phyloP scores from a whole-genome alignment of 1,140 invertebrate genomes.

The Sarcophaga peregrina region DNA sequence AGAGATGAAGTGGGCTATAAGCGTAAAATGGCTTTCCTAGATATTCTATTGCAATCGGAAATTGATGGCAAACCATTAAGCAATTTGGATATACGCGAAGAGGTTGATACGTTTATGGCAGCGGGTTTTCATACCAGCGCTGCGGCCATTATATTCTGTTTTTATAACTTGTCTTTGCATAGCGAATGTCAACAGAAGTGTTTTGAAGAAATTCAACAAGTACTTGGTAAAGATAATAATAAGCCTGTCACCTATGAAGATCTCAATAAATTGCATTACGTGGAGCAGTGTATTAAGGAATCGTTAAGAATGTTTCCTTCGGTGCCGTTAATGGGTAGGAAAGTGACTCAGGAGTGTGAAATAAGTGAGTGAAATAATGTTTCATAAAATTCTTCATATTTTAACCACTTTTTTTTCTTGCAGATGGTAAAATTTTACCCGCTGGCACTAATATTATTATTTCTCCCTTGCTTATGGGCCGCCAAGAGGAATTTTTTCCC shows the following conservation, averaged over 20 bases:
- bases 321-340: conserved; percentile 73
- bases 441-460: conserved; percentile 69
- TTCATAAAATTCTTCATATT: conserved; percentile 48
- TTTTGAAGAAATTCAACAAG: conserved; percentile 61
- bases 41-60: conserved; percentile 75
- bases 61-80: conserved; percentile 70
- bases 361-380: conserved; percentile 53
- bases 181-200: conserved; percentile 66
- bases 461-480: conserved; percentile 70
- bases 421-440: conserved; percentile 69
- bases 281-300: conserved; percentile 75
- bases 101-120: conserved; percentile 82
- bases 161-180: conserved; percentile 70
- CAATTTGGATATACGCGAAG: conserved; percentile 74
- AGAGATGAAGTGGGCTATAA: conserved; percentile 58
- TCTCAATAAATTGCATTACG: conserved; percentile 70
- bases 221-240: conserved; percentile 66
- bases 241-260: conserved; percentile 69
- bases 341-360: conserved; percentile 68
- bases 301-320: conserved; percentile 73
- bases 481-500: conserved; percentile 70
- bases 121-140: conserved; percentile 85
- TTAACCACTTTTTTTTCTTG: conserved; percentile 43
- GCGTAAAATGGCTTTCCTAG: conserved; percentile 73
- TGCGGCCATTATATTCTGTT: conserved; percentile 70